A percentile compares a stretch with the other conserved stretches of the same genome.
Conservation (phyloP, 1,140 invertebrate species). For the Diorhabda elongata region DNA sequence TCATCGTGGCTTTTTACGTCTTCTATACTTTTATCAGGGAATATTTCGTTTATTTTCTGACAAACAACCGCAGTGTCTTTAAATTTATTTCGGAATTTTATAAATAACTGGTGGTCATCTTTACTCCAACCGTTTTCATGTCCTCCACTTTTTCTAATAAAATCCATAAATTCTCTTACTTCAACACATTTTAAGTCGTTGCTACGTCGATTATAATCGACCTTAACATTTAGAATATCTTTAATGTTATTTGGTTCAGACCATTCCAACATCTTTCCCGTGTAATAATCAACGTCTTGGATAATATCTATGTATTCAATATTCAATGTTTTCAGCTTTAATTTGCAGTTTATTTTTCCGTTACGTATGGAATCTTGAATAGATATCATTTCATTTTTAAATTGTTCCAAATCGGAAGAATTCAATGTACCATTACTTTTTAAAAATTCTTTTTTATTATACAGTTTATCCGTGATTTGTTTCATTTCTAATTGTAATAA, state of each 20-base stretch:
- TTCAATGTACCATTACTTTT: constrained; percentile 18
- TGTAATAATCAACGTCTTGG: constrained; percentile 38
- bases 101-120: constrained; percentile 51
- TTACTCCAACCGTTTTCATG: constrained; percentile 52
- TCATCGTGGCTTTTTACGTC: constrained; percentile 46
- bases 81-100: constrained; percentile 48
- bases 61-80: constrained; percentile 36
- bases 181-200: constrained; percentile 41
- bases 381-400: constrained; percentile 46
- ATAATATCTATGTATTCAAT: constrained; percentile 39
- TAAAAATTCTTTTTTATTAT: constrained; percentile 16
- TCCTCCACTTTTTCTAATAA: constrained; percentile 46
- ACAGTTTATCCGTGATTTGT: not conserved
- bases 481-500: not conserved
- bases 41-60: constrained; percentile 31
- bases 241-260: constrained; percentile 39
- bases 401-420: constrained; percentile 41
- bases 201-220: not conserved
- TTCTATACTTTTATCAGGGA: constrained; percentile 41
- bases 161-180: constrained; percentile 51
- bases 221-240: not conserved
- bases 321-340: constrained; percentile 37
- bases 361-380: constrained; percentile 47
- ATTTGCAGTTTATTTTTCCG: constrained; percentile 41
- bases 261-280: constrained; percentile 32